A percentile compares a stretch with the other conserved stretches of the same genome.
Evolutionary conservation across 2,888 invertebrate genomes (phyloP).

Genomic region (Drosophila atripex): DNA sequence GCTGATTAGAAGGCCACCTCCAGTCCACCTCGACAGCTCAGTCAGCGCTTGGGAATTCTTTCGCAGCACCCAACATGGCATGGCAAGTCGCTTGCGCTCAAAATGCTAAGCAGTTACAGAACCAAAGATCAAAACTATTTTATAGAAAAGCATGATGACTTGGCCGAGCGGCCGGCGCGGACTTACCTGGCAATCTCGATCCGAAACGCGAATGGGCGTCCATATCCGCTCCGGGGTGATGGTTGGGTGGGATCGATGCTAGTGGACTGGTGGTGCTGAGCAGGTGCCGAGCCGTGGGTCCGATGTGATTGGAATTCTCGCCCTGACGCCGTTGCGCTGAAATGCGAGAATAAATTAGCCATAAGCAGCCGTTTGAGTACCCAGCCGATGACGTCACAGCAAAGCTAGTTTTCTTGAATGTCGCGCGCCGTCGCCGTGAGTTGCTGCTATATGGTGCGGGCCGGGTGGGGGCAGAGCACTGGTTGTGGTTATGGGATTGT

Average conservation of each 20-base stretch:
- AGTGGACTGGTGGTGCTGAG: background rate
- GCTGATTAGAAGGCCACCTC: too few species aligned
- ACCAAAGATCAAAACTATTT: conserved; percentile 32
- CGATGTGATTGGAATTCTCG: conserved; percentile 34
- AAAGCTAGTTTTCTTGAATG: conserved; percentile 52
- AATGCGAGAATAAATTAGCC: conserved; percentile 60
- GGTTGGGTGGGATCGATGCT: conserved; percentile 21
- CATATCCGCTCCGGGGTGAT: conserved; percentile 52
- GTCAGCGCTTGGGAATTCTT: conserved; percentile 21
- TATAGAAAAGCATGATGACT: conserved; percentile 29
- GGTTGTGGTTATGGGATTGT: background rate
- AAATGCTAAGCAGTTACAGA: conserved; percentile 40
- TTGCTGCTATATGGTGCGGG: conserved; percentile 11
- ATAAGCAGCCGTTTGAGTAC: conserved; percentile 42
- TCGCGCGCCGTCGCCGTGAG: conserved; percentile 33
- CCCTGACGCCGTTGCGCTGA: conserved; percentile 44
- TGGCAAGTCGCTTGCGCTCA: conserved; percentile 19
- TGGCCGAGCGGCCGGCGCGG: conserved; percentile 34
- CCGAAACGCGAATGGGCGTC: conserved; percentile 69
- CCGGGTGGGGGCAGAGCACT: conserved; percentile 17
- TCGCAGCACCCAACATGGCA: conserved; percentile 17
- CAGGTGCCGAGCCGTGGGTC: conserved; percentile 16
- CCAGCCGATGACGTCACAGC: conserved; percentile 40
- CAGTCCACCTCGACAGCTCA: background rate
- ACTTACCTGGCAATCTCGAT: conserved; percentile 71